Evolutionary conservation across 2,888 invertebrate genomes (phyloP).

Genomic region (Sabellastarte sp.): DNA sequence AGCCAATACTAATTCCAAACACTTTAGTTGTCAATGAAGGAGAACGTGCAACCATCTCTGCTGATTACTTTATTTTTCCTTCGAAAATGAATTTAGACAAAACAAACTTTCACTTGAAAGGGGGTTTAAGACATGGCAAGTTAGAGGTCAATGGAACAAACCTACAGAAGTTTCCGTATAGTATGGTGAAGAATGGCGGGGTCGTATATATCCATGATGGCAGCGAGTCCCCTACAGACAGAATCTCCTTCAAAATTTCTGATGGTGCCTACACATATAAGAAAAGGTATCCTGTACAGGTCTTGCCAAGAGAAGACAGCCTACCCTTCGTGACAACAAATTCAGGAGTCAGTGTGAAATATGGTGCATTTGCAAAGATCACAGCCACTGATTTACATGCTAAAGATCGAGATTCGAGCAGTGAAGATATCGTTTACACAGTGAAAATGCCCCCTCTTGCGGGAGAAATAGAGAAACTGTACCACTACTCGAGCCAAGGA

Average conservation of each 20-base stretch:
- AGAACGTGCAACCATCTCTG: conserved; percentile 45
- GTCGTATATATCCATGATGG: conserved; percentile 54
- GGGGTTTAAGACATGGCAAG: conserved; percentile 50
- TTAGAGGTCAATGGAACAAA: conserved; percentile 44
- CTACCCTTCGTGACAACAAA: conserved; percentile 53
- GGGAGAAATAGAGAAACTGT: conserved; percentile 49
- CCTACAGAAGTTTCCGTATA: conserved; percentile 45
- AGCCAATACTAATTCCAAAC: conserved; percentile 50
- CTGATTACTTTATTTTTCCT: conserved; percentile 47
- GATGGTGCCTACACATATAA: conserved; percentile 50
- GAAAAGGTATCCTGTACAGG: conserved; percentile 50
- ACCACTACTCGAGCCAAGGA: conserved; percentile 43
- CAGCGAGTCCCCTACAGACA: conserved; percentile 49
- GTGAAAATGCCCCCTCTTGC: conserved; percentile 44
- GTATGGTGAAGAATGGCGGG: conserved; percentile 41
- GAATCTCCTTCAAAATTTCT: conserved; percentile 49
- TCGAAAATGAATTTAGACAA: conserved; percentile 52
- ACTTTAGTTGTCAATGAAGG: conserved; percentile 55
- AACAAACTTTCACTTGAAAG: conserved; percentile 45
- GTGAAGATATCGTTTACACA: conserved; percentile 48
- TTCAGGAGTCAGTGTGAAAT: conserved; percentile 48
- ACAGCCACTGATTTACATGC: conserved; percentile 44
- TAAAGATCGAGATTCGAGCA: conserved; percentile 52
- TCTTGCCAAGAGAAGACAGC: conserved; percentile 57
- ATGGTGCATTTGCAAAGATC: conserved; percentile 49